Base-by-base conservation (phyloP, 30 jellyfish, hydroid and myxozoan species). In the Catostylus mosaicus region DNA sequence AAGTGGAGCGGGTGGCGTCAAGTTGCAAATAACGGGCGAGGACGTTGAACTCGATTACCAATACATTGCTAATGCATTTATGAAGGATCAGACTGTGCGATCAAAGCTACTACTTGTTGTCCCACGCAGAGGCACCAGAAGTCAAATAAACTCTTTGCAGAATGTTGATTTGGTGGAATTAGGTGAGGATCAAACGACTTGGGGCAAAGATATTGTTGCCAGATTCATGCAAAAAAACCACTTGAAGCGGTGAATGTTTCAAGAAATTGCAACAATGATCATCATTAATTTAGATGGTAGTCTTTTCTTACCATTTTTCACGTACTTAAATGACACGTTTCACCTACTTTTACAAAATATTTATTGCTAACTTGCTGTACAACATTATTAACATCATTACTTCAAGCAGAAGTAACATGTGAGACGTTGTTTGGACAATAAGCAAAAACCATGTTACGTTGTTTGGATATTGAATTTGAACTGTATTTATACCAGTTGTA, bases 11-110 rank as follows among this genome's bases (percentile, higher is more conserved):
- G 82, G 69, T 18, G 22, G 34, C 0, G 64, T 79, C 3, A 38
- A 70, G 59, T 30, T 82, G 67, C 85, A 82, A 48, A 56, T 82
- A 22, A 34, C 79, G 6, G 92, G 92, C 4, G 85, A 82, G 52
- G 75, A 68, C 27, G 85, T 69, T 32, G 75, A 23, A 1, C 30
- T 82, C 73, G 85, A 82, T 33, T 60, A 59, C 30, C 27, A 29
- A 29, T 52, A 51, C 23, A 54, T 82, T 20, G 77, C 92, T 2
- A 64, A 57, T 29, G 64, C 78, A 8, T 82, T 82, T 54, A 67
- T 40, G n/a, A 34, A 23, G 8, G 48, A 82, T 29, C 11, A 9
- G 11, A 33, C 68, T 30, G 75, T 82, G 50, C 69, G 70, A 40
- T n/a, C 67, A 27, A 82, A 82, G 79, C 6, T 82, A 18, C 51